Conservation (phyloP, 1,140 invertebrate species). For the Pissodes strobi region DNA sequence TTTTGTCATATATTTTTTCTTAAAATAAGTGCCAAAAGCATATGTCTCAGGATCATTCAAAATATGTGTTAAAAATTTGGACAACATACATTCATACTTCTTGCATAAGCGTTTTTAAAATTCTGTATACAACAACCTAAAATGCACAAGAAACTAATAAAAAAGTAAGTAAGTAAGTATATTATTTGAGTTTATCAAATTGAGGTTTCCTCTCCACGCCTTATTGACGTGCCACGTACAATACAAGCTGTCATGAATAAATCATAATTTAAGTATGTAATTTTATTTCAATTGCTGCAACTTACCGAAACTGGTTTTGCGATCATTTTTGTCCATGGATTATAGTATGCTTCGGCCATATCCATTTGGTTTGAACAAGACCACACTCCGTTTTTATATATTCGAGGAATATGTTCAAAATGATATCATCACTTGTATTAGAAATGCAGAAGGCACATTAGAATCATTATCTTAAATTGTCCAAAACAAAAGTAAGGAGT, state of each 20-base stretch:
- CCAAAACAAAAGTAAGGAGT: slow-evolving; percentile 17
- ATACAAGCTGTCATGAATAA: background rate
- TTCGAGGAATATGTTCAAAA: slow-evolving; percentile 18
- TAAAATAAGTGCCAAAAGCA: no score
- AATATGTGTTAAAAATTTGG: no score
- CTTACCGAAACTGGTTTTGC: background rate
- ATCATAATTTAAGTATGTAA: background rate
- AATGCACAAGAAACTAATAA: no score
- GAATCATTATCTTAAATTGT: slow-evolving; percentile 20
- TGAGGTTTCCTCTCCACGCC: slow-evolving; percentile 21
- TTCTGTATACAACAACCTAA: no score
- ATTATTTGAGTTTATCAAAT: no score
- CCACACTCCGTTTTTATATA: slow-evolving; percentile 10
- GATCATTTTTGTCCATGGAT: slow-evolving; percentile 29
- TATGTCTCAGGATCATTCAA: no score
- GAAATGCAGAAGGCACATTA: slow-evolving; percentile 22
- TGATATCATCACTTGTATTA: slow-evolving; percentile 14
- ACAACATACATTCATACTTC: no score
- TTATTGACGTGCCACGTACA: slow-evolving; percentile 14
- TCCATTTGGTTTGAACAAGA: slow-evolving; percentile 8
- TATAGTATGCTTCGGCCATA: slow-evolving; percentile 8
- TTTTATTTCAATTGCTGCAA: background rate
- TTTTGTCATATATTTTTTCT: no score
- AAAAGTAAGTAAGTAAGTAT: no score
- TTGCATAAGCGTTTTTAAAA: no score